Percentiles rank a stretch among this genome's conserved stretches.
Evolutionary conservation across 2,888 invertebrate species (phyloP).

Genomic region (Leucania comma): DNA sequence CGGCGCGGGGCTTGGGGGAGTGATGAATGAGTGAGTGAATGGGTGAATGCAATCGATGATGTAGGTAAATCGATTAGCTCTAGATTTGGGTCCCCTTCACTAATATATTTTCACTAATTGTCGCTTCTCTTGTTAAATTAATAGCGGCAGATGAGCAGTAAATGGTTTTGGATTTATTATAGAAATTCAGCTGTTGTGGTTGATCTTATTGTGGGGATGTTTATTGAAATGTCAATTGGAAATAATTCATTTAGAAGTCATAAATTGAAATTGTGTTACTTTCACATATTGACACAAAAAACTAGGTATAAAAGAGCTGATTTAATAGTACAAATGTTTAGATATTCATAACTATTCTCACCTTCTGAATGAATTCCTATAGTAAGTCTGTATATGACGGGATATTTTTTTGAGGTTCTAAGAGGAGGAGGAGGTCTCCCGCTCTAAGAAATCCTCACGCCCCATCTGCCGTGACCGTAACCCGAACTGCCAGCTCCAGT

Average conservation of each 20-base stretch:
- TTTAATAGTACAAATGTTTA: neutral
- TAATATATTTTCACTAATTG: slow-evolving; percentile 64
- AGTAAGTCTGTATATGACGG: neutral
- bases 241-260: too few relatives aligned
- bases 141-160: slow-evolving; percentile 59
- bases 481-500: too few relatives aligned
- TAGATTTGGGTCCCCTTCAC: slow-evolving; percentile 66
- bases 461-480: too few relatives aligned
- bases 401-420: neutral
- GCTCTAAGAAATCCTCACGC: too few relatives aligned
- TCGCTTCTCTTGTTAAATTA: slow-evolving; percentile 54
- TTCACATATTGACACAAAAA: too few relatives aligned
- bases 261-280: slow-evolving; percentile 8
- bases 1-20: slow-evolving; percentile 68
- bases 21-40: slow-evolving; percentile 65
- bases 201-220: slow-evolving; percentile 11
- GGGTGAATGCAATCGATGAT: slow-evolving; percentile 70
- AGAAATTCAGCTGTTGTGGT: slow-evolving; percentile 59
- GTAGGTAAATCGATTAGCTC: slow-evolving; percentile 84
- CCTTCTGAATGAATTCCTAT: neutral
- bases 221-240: neutral
- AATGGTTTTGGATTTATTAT: slow-evolving; percentile 40
- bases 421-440: too few relatives aligned
- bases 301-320: neutral
- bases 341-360: neutral